Percentiles rank a stretch among this genome's conserved stretches.
Evolutionary conservation across 2,888 invertebrate genomes (phyloP).

Genomic region (Synanthedon myopaeformis): DNA sequence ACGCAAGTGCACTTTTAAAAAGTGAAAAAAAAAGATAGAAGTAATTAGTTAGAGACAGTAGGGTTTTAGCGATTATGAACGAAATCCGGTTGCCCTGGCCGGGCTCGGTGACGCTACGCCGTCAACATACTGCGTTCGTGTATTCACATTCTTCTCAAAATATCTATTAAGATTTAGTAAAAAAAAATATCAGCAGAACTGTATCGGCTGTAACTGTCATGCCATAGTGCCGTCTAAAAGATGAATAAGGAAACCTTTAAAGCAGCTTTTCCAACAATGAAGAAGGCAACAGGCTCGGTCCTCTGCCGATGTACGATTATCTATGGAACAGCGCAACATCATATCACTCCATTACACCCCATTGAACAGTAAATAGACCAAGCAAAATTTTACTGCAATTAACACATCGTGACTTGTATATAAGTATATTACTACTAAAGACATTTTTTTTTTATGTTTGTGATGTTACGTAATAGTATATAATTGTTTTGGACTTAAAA

Average conservation of each 20-base stretch:
- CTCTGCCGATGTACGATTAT: constrained; percentile 62
- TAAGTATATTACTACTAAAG: no score
- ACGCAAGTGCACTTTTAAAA: constrained; percentile 66
- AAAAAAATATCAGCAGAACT: constrained; percentile 65
- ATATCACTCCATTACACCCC: constrained; percentile 44
- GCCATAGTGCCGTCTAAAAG: constrained; percentile 71
- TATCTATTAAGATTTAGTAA: constrained; percentile 61
- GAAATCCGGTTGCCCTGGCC: constrained; percentile 44
- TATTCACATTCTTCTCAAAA: constrained; percentile 64
- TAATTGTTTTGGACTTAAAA: no score
- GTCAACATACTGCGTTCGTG: constrained; percentile 49
- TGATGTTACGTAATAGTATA: no score
- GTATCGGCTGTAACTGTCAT: constrained; percentile 69
- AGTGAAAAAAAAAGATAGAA: constrained; percentile 59
- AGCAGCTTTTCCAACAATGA: constrained; percentile 71
- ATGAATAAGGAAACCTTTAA: constrained; percentile 67
- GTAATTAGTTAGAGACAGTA: constrained; percentile 36
- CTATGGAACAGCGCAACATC: constrained; percentile 68
- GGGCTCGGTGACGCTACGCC: constrained; percentile 48
- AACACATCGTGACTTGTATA: no score
- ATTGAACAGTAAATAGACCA: background rate
- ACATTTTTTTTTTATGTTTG: no score
- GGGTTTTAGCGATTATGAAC: constrained; percentile 63
- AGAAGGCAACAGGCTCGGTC: constrained; percentile 68
- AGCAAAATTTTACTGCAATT: background rate